Percentiles rank a stretch among this genome's conserved stretches.
phyloP scores from a whole-genome alignment of 2,113 vertebrate species.

The Chaetodon trifascialis region DNA sequence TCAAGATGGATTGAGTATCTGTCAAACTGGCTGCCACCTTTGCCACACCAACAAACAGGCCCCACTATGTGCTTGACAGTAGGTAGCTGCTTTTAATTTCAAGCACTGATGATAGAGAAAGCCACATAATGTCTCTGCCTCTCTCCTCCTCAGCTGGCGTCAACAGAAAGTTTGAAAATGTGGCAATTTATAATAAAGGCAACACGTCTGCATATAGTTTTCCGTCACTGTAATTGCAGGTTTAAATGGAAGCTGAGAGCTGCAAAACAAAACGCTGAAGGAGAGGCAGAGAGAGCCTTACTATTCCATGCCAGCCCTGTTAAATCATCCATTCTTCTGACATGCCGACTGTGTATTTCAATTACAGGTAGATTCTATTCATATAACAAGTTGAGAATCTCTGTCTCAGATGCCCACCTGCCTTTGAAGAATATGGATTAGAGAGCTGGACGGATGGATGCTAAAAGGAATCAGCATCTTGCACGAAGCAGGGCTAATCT shows the following conservation, averaged over 20 bases:
- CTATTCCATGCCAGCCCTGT: not conserved
- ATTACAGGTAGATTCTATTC: slow-evolving; percentile 48
- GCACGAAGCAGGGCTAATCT: slow-evolving; percentile 52
- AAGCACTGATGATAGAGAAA: not conserved
- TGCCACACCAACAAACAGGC: slow-evolving; percentile 4
- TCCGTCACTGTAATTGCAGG: not conserved
- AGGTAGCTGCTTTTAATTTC: slow-evolving; percentile 20
- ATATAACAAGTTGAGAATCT: slow-evolving; percentile 22
- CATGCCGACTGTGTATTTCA: slow-evolving; percentile 8
- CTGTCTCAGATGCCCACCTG: slow-evolving; percentile 44
- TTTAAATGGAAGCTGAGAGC: slow-evolving; percentile 33
- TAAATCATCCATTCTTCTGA: slow-evolving; percentile 31
- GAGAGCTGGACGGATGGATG: slow-evolving; percentile 43
- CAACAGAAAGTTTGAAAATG: not conserved
- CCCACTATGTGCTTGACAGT: not conserved
- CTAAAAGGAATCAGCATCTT: slow-evolving; percentile 60
- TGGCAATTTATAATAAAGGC: slow-evolving; percentile 33
- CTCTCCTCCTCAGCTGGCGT: not conserved
- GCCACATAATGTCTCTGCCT: not conserved
- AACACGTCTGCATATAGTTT: not conserved
- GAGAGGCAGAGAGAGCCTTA: not conserved
- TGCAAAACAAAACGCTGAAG: slow-evolving; percentile 13
- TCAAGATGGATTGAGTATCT: slow-evolving; percentile 55
- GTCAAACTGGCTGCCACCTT: slow-evolving; percentile 41
- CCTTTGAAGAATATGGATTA: slow-evolving; percentile 68